These are phyloP conservation scores for Acanthisitta chloris DNA, from an alignment of 2,113 vertebrate genomes.

Conservation along the genomic window DNA sequence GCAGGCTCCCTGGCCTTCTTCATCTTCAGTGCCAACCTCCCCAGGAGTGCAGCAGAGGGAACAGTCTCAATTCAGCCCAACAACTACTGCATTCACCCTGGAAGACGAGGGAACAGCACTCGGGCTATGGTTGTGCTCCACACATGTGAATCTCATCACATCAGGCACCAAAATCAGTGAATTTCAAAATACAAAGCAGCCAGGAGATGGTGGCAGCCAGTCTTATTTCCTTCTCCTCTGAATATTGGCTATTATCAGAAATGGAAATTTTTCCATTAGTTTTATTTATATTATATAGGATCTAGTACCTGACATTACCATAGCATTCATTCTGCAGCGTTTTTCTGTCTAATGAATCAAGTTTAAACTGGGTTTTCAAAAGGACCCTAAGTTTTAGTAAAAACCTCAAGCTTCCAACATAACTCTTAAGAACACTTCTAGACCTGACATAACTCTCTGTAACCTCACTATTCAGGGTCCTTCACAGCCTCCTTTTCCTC, in stretches of 20 bases:
- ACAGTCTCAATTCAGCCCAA: background rate
- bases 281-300: background rate
- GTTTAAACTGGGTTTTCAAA: background rate
- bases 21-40: background rate
- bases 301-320: background rate
- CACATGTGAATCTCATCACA: background rate
- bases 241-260: background rate
- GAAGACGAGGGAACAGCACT: background rate
- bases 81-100: background rate
- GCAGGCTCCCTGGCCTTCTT: background rate
- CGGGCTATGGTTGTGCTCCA: background rate
- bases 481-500: background rate
- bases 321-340: background rate
- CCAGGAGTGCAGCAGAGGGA: background rate
- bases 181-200: background rate
- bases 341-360: background rate
- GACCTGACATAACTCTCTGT: background rate
- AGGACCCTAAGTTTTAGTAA: background rate
- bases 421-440: background rate
- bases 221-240: background rate
- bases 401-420: background rate
- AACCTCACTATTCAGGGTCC: background rate
- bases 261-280: background rate
- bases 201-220: background rate
- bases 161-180: background rate